phyloP scores from a whole-genome alignment of 2,113 vertebrate genomes.

The Rhagologus leucostigma region DNA sequence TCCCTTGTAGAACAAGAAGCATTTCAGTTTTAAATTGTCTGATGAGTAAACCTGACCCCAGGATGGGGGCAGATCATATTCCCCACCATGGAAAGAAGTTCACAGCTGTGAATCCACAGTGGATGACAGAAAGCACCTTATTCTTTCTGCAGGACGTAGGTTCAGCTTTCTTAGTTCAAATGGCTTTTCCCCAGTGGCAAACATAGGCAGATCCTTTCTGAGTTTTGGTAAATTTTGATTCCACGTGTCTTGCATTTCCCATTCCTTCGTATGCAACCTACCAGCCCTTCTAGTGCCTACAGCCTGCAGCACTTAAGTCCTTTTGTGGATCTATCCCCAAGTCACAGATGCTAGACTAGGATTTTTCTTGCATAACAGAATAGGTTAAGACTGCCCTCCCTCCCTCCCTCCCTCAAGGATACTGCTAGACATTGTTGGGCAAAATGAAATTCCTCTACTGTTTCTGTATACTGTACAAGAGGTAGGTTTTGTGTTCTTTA shows the following conservation, averaged over 20 bases:
- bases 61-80: background rate
- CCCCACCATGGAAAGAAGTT: background rate
- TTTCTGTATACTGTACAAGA: background rate
- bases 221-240: background rate
- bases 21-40: background rate
- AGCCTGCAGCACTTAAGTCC: background rate
- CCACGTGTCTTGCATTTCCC: background rate
- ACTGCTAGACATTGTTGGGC: background rate
- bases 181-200: background rate
- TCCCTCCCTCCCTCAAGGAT: background rate
- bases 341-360: background rate
- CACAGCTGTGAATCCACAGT: background rate
- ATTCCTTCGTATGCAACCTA: background rate
- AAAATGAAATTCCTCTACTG: background rate
- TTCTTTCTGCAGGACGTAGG: background rate
- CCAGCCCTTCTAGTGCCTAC: background rate
- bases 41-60: background rate
- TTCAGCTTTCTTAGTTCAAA: background rate
- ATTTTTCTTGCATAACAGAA: background rate
- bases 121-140: background rate
- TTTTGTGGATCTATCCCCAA: constrained; percentile 27
- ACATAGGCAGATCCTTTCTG: background rate
- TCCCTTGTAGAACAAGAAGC: background rate
- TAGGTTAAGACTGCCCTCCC: background rate
- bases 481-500: background rate